Base-by-base conservation (phyloP, 2,888 invertebrate species). In the Idaea aversata region DNA sequence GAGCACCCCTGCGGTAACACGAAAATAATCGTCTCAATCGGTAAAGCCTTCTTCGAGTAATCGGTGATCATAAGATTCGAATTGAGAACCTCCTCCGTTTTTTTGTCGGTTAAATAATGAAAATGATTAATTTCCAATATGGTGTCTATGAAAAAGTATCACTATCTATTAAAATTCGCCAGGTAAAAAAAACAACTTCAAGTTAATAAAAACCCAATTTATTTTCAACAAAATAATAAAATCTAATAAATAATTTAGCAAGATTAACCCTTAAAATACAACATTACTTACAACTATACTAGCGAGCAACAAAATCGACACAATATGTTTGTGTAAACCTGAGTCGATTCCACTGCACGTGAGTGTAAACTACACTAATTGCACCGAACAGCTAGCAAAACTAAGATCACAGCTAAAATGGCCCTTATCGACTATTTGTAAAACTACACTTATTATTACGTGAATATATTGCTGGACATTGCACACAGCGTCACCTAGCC, bases 231-330 rank as follows among this genome's bases (percentile, higher is more conserved):
- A 80, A 75, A 77, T 77, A 76, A 73, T 75, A 80, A 77, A 79
- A 78, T 75, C 72, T 68, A 69, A 74, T 78, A 79, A 69, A 79
- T 47, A 82, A 79, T 81, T 77, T 76, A 75, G 75, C 82, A 82
- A 85, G 25, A 47, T 47, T 13, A 47, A 36, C 36, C 47, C 47
- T 47, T 10, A 47, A 47, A 7, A 47, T 13, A 7, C 3, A 47
- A 47, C 6, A 13, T 47, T 13, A 13, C 47, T 47, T 47, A 47
- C 4, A 47, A 47, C 47, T 47, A 47, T 47, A 47, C 47, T 47
- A 3, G 2, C 47, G 47, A 47, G 47, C 47, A 47, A 47, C 47
- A 10, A 47, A 47, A 47, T 4, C 47, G 10, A 47, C 7, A 2
- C 25, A n/a, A n/a, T 36, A 36, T 7, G 36, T 36, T 36, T 3